Evolutionary conservation across 2,888 invertebrate species (phyloP).

Genomic region (Schizaphis graminum): DNA sequence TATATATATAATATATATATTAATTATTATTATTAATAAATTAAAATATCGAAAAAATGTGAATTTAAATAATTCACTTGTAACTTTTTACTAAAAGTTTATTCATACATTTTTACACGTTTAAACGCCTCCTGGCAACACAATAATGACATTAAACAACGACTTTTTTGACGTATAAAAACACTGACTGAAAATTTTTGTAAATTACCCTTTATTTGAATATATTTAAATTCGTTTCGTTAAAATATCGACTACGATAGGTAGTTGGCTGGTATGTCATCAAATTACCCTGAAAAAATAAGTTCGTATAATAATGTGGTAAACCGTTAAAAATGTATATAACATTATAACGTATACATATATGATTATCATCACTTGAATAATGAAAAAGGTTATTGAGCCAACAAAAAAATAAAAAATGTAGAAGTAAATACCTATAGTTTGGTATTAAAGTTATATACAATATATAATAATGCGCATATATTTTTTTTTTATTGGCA

Average conservation of each 20-base stretch:
- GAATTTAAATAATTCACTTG: not conserved
- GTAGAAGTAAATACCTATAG: not conserved
- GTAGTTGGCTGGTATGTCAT: not conserved
- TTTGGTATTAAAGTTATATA: not conserved
- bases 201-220: not conserved
- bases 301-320: not conserved
- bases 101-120: not conserved
- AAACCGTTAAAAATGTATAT: not conserved
- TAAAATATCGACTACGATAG: not conserved
- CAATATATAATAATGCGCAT: too few relatives aligned
- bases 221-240: not conserved
- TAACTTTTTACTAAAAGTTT: not conserved
- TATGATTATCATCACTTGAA: not conserved
- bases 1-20: not conserved
- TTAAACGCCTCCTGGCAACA: not conserved
- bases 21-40: not conserved
- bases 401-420: not conserved
- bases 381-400: not conserved
- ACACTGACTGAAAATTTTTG: not conserved
- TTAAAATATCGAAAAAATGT: not conserved
- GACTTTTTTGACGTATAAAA: not conserved
- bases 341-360: too few relatives aligned
- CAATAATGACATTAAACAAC: not conserved
- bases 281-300: not conserved
- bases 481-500: too few relatives aligned